Percentiles rank a stretch among this genome's conserved stretches.
phyloP scores from a whole-genome alignment of 1,140 invertebrate genomes.

The Drosophila suzukii region DNA sequence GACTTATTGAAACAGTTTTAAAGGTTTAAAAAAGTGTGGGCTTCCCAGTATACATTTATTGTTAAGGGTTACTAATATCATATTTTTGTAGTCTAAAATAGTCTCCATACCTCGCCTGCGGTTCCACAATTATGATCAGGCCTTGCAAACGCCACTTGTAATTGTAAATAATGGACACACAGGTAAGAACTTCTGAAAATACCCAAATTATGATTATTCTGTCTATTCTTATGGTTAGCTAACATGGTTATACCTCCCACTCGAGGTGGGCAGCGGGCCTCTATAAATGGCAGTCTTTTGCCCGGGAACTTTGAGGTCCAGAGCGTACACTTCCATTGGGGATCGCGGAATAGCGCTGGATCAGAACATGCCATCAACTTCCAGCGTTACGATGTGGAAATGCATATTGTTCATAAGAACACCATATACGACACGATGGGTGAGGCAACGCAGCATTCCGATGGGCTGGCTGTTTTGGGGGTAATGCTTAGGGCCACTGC shows the following conservation, averaged over 20 bases:
- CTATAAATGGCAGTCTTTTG: constrained; percentile 87
- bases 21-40: too few species aligned
- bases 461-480: constrained; percentile 66
- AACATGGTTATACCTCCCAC: constrained; percentile 53
- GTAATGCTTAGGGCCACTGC: constrained; percentile 43
- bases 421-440: constrained; percentile 29
- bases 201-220: neutral
- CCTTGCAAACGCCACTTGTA: constrained; percentile 42
- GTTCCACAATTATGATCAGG: constrained; percentile 54
- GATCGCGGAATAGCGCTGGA: constrained; percentile 41
- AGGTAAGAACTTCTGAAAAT: constrained; percentile 24
- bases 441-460: constrained; percentile 45
- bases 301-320: constrained; percentile 87
- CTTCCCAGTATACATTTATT: too few species aligned
- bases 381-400: constrained; percentile 65
- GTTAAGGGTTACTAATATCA: too few species aligned
- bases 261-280: constrained; percentile 83
- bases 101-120: constrained; percentile 33
- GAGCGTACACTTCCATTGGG: constrained; percentile 90
- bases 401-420: constrained; percentile 80
- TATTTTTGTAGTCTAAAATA: constrained; percentile 9
- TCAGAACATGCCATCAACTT: constrained; percentile 66
- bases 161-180: constrained; percentile 65
- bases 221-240: constrained; percentile 5
- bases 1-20: too few species aligned